A percentile compares a stretch with the other conserved stretches of the same genome.
Evolutionary conservation across 2,888 invertebrate species (phyloP).

Genomic region (Lamellibrachia satsuma): DNA sequence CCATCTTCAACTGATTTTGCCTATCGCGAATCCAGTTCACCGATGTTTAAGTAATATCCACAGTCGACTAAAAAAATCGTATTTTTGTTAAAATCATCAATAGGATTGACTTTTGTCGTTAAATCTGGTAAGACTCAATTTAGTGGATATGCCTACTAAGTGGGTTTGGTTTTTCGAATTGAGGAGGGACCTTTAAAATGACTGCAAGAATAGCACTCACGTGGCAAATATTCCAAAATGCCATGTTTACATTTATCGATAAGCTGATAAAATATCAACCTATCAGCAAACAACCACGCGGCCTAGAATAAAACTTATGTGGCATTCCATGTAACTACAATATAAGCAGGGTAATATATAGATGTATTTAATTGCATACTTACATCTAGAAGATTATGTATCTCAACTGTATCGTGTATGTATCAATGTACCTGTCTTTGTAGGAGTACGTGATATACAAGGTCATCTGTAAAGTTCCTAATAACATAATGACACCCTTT

Average conservation of each 20-base stretch:
- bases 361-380: not conserved
- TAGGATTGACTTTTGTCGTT: too few relatives aligned
- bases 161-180: too few relatives aligned
- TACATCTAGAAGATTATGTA: not conserved
- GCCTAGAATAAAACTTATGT: not conserved
- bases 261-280: not conserved
- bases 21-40: too few relatives aligned
- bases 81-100: too few relatives aligned
- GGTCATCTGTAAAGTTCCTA: not conserved
- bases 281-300: not conserved
- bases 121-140: too few relatives aligned
- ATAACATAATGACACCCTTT: not conserved
- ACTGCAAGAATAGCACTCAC: too few relatives aligned
- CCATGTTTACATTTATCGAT: not conserved
- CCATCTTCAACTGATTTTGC: too few relatives aligned
- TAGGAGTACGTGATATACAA: not conserved
- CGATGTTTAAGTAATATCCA: too few relatives aligned
- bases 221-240: not conserved
- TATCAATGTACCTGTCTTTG: not conserved
- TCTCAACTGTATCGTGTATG: not conserved
- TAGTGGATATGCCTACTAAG: too few relatives aligned
- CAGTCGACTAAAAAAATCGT: too few relatives aligned
- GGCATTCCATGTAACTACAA: not conserved
- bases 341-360: not conserved
- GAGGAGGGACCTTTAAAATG: too few relatives aligned